Base-by-base conservation (phyloP, 2,888 invertebrate genomes). In the Eurois occulta region DNA sequence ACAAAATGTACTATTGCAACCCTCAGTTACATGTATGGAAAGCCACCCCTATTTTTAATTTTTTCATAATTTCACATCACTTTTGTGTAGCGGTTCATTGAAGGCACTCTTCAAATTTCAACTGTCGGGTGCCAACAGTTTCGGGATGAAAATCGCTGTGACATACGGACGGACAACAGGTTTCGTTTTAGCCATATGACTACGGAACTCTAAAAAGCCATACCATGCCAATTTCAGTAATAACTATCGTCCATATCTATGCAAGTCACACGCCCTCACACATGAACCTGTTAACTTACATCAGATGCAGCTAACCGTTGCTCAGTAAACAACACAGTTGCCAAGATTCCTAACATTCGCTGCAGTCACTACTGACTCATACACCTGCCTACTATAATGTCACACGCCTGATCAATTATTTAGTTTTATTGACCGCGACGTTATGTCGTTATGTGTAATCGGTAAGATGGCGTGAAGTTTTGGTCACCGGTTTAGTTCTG, bases 271-370 rank as follows among this genome's bases (percentile, higher is more conserved):
- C 41, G 7, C n/a, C 41, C 32, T 24, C 75, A 38, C 32, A 32
- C 21, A 32, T 62, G 7, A 21, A 21, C 62, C 32, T 4, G 60
- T 60, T 60, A 28, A 21, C 13, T 75, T 75, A 75, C 60, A 75
- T 75, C 58, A 75, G 38, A 75, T 16, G 18, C 35, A 46, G 18
- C 35, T 75, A 28, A 43, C 55, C 11, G 8, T 24, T 18, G 24
- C 28, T 35, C 75, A 24, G 75, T 60, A 75, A 75, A 75, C 75
- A 75, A 38, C 6, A 75, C 35, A 10, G 62, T 21, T 75, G 76
- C 77, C 77, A 75, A 75, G 32, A 75, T 75, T 64, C 62, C 62
- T 41, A 2, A 21, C 48, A 48, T 75, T 76, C 76, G 32, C 38
- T 21, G 48, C 64, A 16, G 16, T 75, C 41, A 7, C 38, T 28